Conservation (phyloP, 2,113 vertebrate genomes). For the Gobio gobio region DNA sequence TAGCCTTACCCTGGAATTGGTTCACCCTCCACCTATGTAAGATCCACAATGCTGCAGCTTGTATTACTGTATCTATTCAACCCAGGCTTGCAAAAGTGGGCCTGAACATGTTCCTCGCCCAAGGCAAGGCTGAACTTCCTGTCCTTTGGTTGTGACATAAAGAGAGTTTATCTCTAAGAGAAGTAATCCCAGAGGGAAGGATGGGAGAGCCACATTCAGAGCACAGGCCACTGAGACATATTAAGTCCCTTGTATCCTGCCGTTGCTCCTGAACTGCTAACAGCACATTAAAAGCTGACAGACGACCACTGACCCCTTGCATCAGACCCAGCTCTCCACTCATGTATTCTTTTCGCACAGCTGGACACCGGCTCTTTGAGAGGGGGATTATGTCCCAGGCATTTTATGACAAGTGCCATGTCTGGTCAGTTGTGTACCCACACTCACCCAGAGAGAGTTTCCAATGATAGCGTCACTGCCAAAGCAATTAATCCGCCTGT, state of each 20-base stretch:
- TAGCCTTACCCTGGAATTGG: no score
- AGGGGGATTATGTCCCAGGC: constrained; percentile 55
- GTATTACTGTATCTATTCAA: background rate
- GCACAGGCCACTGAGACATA: constrained; percentile 46
- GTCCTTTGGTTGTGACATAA: constrained; percentile 51
- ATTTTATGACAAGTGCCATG: constrained; percentile 50
- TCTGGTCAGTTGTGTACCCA: constrained; percentile 30
- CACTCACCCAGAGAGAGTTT: constrained; percentile 19
- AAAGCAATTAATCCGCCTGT: constrained; percentile 39
- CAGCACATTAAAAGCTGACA: constrained; percentile 59
- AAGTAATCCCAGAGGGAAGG: constrained; percentile 57
- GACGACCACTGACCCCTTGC: constrained; percentile 58
- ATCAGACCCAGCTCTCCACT: constrained; percentile 37
- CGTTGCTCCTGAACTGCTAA: constrained; percentile 52
- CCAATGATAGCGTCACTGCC: background rate
- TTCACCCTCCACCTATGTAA: no score
- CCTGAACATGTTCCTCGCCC: background rate
- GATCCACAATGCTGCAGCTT: background rate
- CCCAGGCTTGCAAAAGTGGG: background rate
- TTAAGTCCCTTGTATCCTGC: constrained; percentile 60
- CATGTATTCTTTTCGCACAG: constrained; percentile 55
- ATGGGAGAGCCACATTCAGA: constrained; percentile 10
- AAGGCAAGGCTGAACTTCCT: constrained; percentile 54
- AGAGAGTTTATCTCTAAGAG: constrained; percentile 59
- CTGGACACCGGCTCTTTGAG: constrained; percentile 54